phyloP scores from a whole-genome alignment of 2,888 invertebrate species.

The Phengaris arion region DNA sequence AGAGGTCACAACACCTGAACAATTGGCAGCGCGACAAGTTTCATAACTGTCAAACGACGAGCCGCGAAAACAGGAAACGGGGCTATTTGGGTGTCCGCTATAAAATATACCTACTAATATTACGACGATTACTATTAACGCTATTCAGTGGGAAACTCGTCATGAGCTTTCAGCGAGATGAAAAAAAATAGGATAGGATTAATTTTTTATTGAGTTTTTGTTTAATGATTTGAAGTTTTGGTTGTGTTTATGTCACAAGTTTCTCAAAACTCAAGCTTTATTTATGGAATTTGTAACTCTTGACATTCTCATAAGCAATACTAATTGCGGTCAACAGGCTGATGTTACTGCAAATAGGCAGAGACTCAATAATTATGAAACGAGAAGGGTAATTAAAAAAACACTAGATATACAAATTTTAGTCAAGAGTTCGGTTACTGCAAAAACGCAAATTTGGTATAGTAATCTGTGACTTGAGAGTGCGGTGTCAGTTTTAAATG shows the following conservation, averaged over 20 bases:
- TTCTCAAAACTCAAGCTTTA: too few species aligned
- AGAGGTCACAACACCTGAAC: slow-evolving; percentile 71
- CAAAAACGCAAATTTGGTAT: too few species aligned
- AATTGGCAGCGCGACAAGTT: slow-evolving; percentile 71
- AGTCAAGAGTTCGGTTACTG: too few species aligned
- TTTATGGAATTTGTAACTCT: neutral
- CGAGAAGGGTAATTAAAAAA: too few species aligned
- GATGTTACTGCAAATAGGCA: too few species aligned
- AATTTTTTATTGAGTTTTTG: neutral
- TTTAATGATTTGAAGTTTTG: neutral
- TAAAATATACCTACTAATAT: slow-evolving; percentile 30
- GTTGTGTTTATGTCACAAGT: neutral
- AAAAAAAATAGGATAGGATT: neutral
- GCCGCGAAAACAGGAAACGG: slow-evolving; percentile 72
- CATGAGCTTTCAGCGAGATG: neutral
- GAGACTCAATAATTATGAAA: too few species aligned
- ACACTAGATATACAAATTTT: too few species aligned
- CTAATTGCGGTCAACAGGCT: neutral
- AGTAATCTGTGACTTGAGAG: too few species aligned
- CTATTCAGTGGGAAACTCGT: slow-evolving; percentile 18
- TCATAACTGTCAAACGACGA: slow-evolving; percentile 57
- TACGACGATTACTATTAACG: slow-evolving; percentile 32
- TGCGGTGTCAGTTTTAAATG: too few species aligned
- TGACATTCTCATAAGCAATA: neutral
- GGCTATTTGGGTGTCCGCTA: slow-evolving; percentile 60